Percentiles rank a stretch among this genome's conserved stretches.
Conservation (phyloP, 2,113 vertebrate species). For the Thymallus thymallus region DNA sequence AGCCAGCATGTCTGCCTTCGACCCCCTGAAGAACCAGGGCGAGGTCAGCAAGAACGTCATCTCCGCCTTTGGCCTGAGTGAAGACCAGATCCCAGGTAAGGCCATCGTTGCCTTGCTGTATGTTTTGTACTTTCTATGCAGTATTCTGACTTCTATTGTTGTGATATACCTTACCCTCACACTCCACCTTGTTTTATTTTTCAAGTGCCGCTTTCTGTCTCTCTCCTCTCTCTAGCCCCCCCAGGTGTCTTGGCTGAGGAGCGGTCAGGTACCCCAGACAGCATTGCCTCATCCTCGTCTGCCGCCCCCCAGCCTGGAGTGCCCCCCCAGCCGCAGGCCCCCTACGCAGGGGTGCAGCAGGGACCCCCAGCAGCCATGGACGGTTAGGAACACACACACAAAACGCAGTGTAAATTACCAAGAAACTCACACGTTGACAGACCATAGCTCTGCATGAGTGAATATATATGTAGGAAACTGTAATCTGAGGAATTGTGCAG, state of each 20-base stretch:
- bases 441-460: background rate
- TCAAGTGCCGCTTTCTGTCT: background rate
- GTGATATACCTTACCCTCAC: background rate
- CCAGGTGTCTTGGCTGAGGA: constrained; percentile 82
- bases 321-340: constrained; percentile 80
- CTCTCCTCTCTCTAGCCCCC: constrained; percentile 66
- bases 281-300: constrained; percentile 93
- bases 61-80: constrained; percentile 92
- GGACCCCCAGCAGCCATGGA: constrained; percentile 85
- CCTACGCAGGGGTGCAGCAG: constrained; percentile 85
- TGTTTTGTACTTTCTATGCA: background rate
- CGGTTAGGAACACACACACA: constrained; percentile 72
- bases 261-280: constrained; percentile 92
- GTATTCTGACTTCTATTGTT: background rate
- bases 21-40: constrained; percentile 97
- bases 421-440: no score
- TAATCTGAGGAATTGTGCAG: background rate
- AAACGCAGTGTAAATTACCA: background rate
- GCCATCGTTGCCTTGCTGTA: background rate
- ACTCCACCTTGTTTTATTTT: constrained; percentile 6
- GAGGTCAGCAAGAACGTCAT: constrained; percentile 98
- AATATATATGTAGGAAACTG: background rate
- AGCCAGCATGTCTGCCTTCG: constrained; percentile 98
- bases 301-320: constrained; percentile 84
- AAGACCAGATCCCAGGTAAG: constrained; percentile 91